Percentiles rank a stretch among this genome's conserved stretches.
These are phyloP conservation scores for Tipula vernalis DNA, from an alignment of 2,888 invertebrate genomes.

Conservation along the genomic window DNA sequence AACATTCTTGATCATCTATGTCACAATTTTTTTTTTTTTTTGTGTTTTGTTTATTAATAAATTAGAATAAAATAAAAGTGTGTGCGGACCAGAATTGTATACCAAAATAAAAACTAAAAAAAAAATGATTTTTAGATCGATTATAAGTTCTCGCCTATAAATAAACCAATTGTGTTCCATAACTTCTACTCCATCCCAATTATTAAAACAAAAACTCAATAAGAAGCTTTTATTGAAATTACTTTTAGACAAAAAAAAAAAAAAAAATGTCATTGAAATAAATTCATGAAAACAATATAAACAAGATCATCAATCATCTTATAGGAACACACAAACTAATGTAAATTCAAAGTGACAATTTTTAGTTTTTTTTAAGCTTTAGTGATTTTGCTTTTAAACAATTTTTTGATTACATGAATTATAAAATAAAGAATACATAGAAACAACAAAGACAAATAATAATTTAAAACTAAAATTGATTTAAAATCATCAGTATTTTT, in stretches of 20 bases:
- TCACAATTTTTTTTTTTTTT: background rate
- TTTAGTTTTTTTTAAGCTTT: background rate
- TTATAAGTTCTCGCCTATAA: background rate
- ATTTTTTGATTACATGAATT: background rate
- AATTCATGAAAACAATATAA: background rate
- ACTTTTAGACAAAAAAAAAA: background rate
- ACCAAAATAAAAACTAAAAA: background rate
- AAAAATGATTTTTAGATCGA: background rate
- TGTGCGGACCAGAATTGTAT: background rate
- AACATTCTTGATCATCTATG: conserved; percentile 4
- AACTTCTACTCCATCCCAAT: background rate
- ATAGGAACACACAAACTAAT: background rate
- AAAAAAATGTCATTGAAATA: background rate
- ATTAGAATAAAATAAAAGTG: background rate
- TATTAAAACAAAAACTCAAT: background rate
- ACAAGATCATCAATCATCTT: conserved; percentile 4
- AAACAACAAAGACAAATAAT: background rate
- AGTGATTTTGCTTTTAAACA: background rate
- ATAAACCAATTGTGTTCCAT: background rate
- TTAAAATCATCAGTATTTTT: background rate
- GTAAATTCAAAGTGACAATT: conserved; percentile 4
- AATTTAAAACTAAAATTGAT: background rate
- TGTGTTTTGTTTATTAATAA: background rate
- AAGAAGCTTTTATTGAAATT: background rate
- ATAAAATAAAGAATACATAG: background rate